Conservation (phyloP, 2,888 invertebrate genomes). For the Phaonia tiefii region DNA sequence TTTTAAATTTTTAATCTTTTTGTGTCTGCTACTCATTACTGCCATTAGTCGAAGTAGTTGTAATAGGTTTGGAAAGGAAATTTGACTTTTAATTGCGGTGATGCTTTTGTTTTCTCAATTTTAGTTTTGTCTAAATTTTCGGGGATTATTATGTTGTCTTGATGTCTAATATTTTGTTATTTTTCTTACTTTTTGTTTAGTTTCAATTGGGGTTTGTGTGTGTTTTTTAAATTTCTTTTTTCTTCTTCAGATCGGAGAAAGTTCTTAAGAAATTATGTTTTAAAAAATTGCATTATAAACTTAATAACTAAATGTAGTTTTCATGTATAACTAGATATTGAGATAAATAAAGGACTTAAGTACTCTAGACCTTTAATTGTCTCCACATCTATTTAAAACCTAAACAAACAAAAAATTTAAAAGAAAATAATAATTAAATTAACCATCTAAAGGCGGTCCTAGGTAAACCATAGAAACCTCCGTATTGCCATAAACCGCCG, state of each 20-base stretch:
- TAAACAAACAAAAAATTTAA: conserved; percentile 51
- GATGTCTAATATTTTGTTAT: background rate
- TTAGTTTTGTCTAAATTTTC: conserved; percentile 17
- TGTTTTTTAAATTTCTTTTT: conserved; percentile 16
- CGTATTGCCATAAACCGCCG: conserved; percentile 99
- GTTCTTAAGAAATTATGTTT: conserved; percentile 23
- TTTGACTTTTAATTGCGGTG: background rate
- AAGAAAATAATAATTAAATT: conserved; percentile 76
- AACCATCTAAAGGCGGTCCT: conserved; percentile 97
- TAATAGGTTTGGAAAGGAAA: background rate
- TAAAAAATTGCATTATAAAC: conserved; percentile 41
- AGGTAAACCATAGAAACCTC: conserved; percentile 99
- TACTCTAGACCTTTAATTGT: background rate
- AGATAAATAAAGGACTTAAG: conserved; percentile 6
- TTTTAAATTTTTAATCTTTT: conserved; percentile 2
- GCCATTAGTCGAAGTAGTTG: too few species aligned
- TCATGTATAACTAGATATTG: conserved; percentile 26
- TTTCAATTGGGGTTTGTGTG: background rate
- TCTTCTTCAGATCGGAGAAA: conserved; percentile 39
- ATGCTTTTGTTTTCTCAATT: background rate
- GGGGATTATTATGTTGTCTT: background rate
- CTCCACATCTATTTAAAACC: conserved; percentile 32
- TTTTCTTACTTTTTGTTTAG: background rate
- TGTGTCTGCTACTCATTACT: too few species aligned
- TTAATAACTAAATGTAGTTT: conserved; percentile 23